Conservation (phyloP, 2,888 invertebrate species). For the Blastobasis adustella region DNA sequence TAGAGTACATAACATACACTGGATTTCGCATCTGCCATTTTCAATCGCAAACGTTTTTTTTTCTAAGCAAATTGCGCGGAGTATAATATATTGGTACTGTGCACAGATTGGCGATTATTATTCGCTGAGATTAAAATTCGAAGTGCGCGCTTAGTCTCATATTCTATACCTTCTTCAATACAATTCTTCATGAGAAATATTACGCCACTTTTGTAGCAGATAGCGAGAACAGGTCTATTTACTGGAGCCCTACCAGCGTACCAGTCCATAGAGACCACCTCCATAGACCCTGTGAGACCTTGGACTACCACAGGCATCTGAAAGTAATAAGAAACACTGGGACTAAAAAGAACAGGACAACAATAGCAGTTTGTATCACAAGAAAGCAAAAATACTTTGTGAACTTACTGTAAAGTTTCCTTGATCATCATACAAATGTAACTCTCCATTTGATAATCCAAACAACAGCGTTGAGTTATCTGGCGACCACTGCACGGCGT, state of each 20-base stretch:
- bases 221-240: conserved; percentile 85
- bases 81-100: too few species aligned
- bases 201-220: conserved; percentile 91
- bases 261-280: conserved; percentile 89
- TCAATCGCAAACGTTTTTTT: too few species aligned
- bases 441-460: conserved; percentile 91
- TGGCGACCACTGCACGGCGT: conserved; percentile 97
- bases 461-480: conserved; percentile 93
- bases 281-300: conserved; percentile 71
- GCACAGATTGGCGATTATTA: too few species aligned
- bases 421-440: conserved; percentile 95
- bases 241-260: conserved; percentile 85
- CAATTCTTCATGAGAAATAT: conserved; percentile 93
- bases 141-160: too few species aligned
- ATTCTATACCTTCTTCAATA: conserved; percentile 83
- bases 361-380: too few species aligned
- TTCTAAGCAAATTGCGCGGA: too few species aligned
- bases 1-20: too few species aligned
- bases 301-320: conserved; percentile 86
- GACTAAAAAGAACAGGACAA: too few species aligned
- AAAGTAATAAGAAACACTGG: conserved; percentile 9
- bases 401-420: conserved; percentile 82
- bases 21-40: too few species aligned
- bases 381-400: too few species aligned
- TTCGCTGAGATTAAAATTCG: too few species aligned